Evolutionary conservation across 1,140 invertebrate species (phyloP), one percentile per base, ranked within the genome.

Genomic region (Zaprionus kolodkinae): DNA sequence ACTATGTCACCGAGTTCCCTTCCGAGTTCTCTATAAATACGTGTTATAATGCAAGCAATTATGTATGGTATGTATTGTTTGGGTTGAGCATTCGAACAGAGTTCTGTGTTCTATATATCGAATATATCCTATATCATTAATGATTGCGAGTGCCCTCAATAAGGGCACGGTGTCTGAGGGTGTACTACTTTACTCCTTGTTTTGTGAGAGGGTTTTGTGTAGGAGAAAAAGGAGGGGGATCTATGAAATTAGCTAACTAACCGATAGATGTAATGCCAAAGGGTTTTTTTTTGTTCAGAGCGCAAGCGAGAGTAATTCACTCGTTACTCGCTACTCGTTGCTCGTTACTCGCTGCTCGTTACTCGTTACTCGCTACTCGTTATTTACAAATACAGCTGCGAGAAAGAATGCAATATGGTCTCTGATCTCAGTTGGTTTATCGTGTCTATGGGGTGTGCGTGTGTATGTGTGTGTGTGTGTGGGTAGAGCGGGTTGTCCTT

Each of bases 161-260:
- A 54, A 43, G 67, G 40, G n/a, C 59, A 60, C 21, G 64, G 72
- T 59, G 38, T 50, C n/a, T n/a, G n/a, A n/a, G n/a, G 13, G 15
- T n/a, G 13, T 6, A 50, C 50, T 69, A 70, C 60, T 64, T 56
- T 27, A 25, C 12, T 43, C 4, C 3, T 25, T 52, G 61, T 15
- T 55, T 7, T 54, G 35, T 38, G 33, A 21, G 45, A 17, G 52
- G 56, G 43, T 17, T 65, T 43, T 71, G 68, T 30, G 45, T 66
- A 21, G 21, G 27, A 60, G 56, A 33, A 59, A 55, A 48, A 36
- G 40, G 40, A 6, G 4, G 27, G 4, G 25, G 27, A 30, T 77
- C 25, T 30, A 68, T 74, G 78, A 84, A 84, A 84, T 84, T 85
- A 85, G 81, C 81, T 84, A 84, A 74, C 81, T 84, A 84, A 85